phyloP scores from a whole-genome alignment of 2,797 vertebrate genomes.

The Brotula barbata region DNA sequence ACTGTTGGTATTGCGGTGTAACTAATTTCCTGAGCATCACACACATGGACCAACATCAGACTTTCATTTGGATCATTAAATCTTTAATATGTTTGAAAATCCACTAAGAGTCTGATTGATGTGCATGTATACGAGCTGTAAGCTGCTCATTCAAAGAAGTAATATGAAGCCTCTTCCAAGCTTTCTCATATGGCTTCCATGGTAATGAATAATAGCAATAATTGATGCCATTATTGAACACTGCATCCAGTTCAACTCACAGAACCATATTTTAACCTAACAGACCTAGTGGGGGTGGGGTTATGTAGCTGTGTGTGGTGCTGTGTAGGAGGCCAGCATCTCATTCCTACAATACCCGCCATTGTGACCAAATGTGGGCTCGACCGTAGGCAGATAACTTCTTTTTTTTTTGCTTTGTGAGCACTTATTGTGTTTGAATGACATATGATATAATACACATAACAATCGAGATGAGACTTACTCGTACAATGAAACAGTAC shows the following conservation, averaged over 20 bases:
- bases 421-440: neutral
- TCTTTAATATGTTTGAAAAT: too few relatives aligned
- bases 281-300: neutral
- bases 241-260: too few relatives aligned
- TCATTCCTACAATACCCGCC: constrained; percentile 12
- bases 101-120: too few relatives aligned
- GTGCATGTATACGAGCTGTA: too few relatives aligned
- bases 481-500: neutral
- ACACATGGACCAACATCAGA: too few relatives aligned
- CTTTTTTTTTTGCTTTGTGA: neutral
- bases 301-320: constrained; percentile 8
- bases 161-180: too few relatives aligned
- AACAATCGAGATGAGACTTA: neutral
- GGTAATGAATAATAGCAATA: too few relatives aligned
- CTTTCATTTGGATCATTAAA: too few relatives aligned
- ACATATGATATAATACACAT: neutral
- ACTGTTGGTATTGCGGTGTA: too few relatives aligned
- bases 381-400: constrained; percentile 14
- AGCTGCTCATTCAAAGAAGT: neutral
- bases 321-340: constrained; percentile 16
- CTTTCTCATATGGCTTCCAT: too few relatives aligned
- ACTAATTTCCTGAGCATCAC: too few relatives aligned
- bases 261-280: neutral
- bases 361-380: constrained; percentile 22
- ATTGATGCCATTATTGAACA: too few relatives aligned